Evolutionary conservation across 2,113 vertebrate genomes (phyloP), one percentile per base, ranked within the genome.

Genomic region (Corydoras maculifer): DNA sequence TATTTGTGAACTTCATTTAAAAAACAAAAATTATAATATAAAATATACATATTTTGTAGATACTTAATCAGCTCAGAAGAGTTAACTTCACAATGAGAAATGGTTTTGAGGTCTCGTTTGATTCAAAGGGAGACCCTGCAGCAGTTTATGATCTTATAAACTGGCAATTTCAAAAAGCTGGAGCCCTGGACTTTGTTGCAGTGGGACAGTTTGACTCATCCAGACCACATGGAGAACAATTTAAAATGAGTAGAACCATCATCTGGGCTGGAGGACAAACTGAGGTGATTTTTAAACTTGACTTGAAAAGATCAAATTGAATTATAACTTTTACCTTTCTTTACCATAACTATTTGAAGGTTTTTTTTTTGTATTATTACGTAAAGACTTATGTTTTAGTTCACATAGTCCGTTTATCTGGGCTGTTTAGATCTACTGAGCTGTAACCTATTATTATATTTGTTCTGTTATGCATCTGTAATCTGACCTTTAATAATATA

Each of bases 71-170:
- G 1, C 67, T 89, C 2, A 87, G 81, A 61, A 71, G 29, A 60
- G 84, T 89, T 0, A 81, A 83, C 59, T 84, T 89, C 75, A 77
- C 83, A 3, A 57, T 51, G 54, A 77, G 31, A 10, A 88, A 86
- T 2, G 87, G 77, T 8, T 85, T 89, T 57, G 63, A 82, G 29
- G 85, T 89, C 3, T 75, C 71, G 32, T 90, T 88, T 82, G 88
- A 90, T 76, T 63, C 74, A 2, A 88, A 87, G n/a, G 89, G 89
- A 0, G 87, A 89, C 69, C 83, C 88, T 1, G 72, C 85, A 53
- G 86, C 88, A 2, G 84, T 83, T 31, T 90, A 90, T 76, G 89
- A 90, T 70, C 69, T 90, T 9, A 85, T 90, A 68, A 90, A 89
- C 78, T 90, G 88, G 89, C 87, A 88, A 75, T 79, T 74, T 77